Evolutionary conservation across 2,888 invertebrate genomes (phyloP).

Genomic region (Hirtodrosophila alboralis): DNA sequence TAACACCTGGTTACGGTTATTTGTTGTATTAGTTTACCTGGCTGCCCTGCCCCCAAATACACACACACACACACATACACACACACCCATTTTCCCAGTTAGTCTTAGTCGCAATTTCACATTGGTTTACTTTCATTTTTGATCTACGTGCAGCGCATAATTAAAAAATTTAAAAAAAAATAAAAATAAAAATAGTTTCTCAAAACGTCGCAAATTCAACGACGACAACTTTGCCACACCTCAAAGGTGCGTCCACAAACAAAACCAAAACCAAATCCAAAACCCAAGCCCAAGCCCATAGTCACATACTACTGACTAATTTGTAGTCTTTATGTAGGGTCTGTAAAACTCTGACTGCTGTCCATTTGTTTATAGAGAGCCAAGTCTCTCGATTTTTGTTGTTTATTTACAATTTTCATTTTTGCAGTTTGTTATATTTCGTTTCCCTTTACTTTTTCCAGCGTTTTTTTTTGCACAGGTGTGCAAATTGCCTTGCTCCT

Average conservation of each 20-base stretch:
- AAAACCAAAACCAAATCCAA: slow-evolving; percentile 25
- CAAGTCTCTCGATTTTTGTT: slow-evolving; percentile 16
- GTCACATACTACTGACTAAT: slow-evolving; percentile 40
- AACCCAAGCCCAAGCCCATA: slow-evolving; percentile 21
- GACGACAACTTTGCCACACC: slow-evolving; percentile 56
- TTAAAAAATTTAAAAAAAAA: slow-evolving; percentile 62
- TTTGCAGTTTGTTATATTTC: slow-evolving; percentile 1
- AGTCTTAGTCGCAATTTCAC: slow-evolving; percentile 67
- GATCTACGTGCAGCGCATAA: slow-evolving; percentile 72
- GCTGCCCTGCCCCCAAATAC: slow-evolving; percentile 6
- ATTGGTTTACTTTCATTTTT: slow-evolving; percentile 74
- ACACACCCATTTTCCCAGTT: slow-evolving; percentile 32
- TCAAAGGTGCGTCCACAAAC: slow-evolving; percentile 60
- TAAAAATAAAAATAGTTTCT: slow-evolving; percentile 54
- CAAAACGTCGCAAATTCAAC: slow-evolving; percentile 52
- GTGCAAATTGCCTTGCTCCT: slow-evolving; percentile 32
- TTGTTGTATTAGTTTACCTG: slow-evolving; percentile 16
- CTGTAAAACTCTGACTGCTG: slow-evolving; percentile 21
- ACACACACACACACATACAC: slow-evolving; percentile 16
- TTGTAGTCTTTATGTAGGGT: slow-evolving; percentile 46
- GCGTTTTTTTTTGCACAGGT: slow-evolving; percentile 39
- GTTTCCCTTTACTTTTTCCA: slow-evolving; percentile 13
- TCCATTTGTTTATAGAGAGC: slow-evolving; percentile 33
- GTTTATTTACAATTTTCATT: slow-evolving; percentile 42
- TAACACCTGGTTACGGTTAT: slow-evolving; percentile 52